A percentile compares a stretch with the other conserved stretches of the same genome.
These are phyloP conservation scores for Cheirogaleus medius DNA, from an alignment of 2,113 vertebrate genomes.

Conservation along the genomic window DNA sequence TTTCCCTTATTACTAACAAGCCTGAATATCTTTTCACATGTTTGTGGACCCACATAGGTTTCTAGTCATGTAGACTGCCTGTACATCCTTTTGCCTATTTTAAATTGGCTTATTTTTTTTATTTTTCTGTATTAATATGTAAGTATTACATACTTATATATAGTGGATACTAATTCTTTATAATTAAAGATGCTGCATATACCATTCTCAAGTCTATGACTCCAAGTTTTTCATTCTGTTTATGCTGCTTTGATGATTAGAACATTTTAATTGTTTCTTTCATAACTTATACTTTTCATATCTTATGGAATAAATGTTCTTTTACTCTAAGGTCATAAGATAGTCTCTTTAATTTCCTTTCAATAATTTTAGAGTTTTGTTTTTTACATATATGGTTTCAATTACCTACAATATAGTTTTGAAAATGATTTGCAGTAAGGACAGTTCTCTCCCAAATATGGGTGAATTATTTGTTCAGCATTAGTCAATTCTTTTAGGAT, in stretches of 20 bases:
- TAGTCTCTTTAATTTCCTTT: background rate
- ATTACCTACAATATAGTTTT: background rate
- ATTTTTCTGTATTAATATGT: background rate
- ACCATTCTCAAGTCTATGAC: background rate
- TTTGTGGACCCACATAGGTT: background rate
- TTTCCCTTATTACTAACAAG: conserved; percentile 21
- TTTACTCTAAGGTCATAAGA: background rate
- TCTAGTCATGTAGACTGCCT: background rate
- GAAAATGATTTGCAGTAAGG: background rate
- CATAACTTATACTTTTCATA: background rate
- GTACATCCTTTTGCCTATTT: background rate
- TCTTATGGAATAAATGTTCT: background rate
- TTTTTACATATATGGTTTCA: background rate
- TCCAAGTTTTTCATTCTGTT: background rate
- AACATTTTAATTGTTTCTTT: background rate
- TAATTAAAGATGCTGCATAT: background rate
- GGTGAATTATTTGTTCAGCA: background rate
- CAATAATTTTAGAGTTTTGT: background rate
- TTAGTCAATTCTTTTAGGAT: background rate
- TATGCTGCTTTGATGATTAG: background rate
- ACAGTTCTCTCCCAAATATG: background rate
- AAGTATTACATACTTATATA: background rate
- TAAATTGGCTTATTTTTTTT: background rate
- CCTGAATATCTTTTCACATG: background rate
- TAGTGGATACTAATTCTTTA: background rate